Evolutionary conservation across 2,113 vertebrate genomes (phyloP).

Genomic region (Rhinoptilus africanus): DNA sequence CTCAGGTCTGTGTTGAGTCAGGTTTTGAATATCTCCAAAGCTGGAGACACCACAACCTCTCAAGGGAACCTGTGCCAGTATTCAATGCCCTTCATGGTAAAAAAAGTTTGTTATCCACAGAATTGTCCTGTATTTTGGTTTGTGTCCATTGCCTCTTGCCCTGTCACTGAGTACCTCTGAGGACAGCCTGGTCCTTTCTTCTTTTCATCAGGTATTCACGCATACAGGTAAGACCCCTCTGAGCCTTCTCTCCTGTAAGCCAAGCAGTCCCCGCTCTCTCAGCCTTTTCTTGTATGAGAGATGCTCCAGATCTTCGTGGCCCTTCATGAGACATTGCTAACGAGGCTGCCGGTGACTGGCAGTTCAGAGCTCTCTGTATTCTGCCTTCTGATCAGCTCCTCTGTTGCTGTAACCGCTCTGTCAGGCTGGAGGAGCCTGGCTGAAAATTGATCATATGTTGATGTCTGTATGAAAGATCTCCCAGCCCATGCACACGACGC

Average conservation of each 20-base stretch:
- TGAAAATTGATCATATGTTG: not conserved
- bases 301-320: not conserved
- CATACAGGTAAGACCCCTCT: not conserved
- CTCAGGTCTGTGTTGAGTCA: not conserved
- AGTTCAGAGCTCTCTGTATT: not conserved
- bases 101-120: not conserved
- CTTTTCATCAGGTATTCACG: not conserved
- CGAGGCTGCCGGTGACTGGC: fast-evolving
- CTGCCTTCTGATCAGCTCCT: not conserved
- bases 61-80: not conserved
- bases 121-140: not conserved
- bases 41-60: not conserved
- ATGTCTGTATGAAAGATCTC: not conserved
- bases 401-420: not conserved
- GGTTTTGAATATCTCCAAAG: not conserved
- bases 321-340: not conserved
- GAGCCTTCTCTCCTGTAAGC: not conserved
- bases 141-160: not conserved
- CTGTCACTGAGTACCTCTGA: not conserved
- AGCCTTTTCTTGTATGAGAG: not conserved
- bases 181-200: not conserved
- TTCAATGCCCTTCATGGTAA: not conserved
- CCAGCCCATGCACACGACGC: not conserved
- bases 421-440: not conserved
- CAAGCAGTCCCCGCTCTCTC: not conserved